Base-by-base conservation (phyloP, 2,797 vertebrate species). In the Galaxias olidus region DNA sequence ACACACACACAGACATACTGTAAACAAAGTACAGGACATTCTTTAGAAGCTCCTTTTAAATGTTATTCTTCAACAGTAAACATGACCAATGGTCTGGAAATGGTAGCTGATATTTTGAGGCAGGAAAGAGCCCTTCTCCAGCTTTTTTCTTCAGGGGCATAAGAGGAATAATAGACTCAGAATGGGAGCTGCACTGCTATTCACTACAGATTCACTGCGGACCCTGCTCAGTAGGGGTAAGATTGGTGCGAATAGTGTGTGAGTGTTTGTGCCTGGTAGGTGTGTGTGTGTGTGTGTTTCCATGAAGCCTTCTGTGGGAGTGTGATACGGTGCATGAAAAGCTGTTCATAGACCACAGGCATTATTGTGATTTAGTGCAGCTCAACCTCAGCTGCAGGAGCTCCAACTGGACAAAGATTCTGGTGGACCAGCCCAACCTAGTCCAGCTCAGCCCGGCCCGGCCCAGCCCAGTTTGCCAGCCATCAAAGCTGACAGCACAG, bases 401-500 rank as follows among this genome's bases (percentile, higher is more conserved):
- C 18, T 8, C 5, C 42, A 30, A 53, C 10, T 20, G 44, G 20
- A 11, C 20, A 12, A 19, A 1, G 9, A 11, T 9, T 5, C 12
- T 19, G 13, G 18, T 14, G 53, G 11, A 1, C 43, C 4, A 18
- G 58, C 17, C 5, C 44, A 46, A 12, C 14, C n/a, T 30, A 41
- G 10, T 52, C 42, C 40, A 30, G 14, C 42, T 14, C 54, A 18
- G 44, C 18, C 43, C 13, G 18, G 9, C 12, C 45, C 46, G 11
- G 18, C 20, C 46, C 15, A 45, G 58, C 59, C 61, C 40, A 14
- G 74, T 73, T 71, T 77, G 68, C 75, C 84, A 82, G 69, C 80
- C 87, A 75, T 82, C 80, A 76, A 80, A 75, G 65, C 80, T 83
- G 80, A 87, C 79, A 85, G 79, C 70, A 71, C 76, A 77, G 81